phyloP scores from a whole-genome alignment of 2,888 invertebrate species.

The Apodemia hepburni region DNA sequence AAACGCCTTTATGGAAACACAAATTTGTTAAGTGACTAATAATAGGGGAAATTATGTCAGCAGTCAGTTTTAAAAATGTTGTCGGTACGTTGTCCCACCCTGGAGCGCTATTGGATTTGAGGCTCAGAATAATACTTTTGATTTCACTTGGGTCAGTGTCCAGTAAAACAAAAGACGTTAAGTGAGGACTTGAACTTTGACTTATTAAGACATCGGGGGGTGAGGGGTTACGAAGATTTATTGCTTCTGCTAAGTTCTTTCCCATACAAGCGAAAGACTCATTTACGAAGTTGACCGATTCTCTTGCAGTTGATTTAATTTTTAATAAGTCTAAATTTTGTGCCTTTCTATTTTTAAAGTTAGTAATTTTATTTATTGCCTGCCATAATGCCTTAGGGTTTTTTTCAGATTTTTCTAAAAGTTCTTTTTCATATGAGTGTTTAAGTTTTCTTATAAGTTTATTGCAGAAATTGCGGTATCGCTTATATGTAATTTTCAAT shows the following conservation, averaged over 20 bases:
- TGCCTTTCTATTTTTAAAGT: neutral
- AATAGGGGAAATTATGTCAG: neutral
- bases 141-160: neutral
- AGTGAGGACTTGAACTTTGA: neutral
- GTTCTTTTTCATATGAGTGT: no score
- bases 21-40: no score
- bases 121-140: neutral
- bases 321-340: neutral
- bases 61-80: neutral
- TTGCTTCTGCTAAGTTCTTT: neutral
- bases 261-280: neutral
- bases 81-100: no score
- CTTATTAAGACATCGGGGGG: no score
- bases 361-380: neutral
- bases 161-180: neutral
- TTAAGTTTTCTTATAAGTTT: no score
- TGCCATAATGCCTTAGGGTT: neutral
- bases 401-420: neutral
- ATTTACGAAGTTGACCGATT: neutral
- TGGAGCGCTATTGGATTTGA: neutral
- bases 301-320: neutral
- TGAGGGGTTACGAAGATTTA: neutral
- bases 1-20: neutral
- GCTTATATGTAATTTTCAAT: slow-evolving; percentile 21
- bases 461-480: no score